Evolutionary conservation across 2,888 invertebrate genomes (phyloP).

Genomic region (Hemaris fuciformis): DNA sequence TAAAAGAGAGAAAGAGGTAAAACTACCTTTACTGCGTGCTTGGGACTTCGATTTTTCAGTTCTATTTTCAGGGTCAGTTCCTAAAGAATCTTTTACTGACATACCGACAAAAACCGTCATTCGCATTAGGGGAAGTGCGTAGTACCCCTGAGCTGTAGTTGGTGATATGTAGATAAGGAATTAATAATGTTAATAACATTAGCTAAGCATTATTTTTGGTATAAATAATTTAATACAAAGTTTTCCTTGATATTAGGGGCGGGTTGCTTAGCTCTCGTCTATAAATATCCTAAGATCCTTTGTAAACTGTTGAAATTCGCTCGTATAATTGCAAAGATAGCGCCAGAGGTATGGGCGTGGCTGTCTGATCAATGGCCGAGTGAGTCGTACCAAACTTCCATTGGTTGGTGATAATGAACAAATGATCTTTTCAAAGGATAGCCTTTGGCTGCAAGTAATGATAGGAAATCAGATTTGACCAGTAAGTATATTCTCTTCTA

Average conservation of each 20-base stretch:
- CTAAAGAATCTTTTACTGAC: too few relatives aligned
- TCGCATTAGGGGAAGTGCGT: too few relatives aligned
- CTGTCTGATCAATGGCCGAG: slow-evolving; percentile 9
- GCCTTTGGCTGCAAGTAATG: neutral
- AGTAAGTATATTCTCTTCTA: neutral
- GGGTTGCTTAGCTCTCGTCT: neutral
- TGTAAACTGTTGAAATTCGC: neutral
- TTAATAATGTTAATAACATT: too few relatives aligned
- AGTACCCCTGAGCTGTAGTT: too few relatives aligned
- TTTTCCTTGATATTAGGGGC: neutral
- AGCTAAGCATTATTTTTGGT: neutral
- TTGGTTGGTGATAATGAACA: neutral
- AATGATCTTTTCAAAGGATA: neutral
- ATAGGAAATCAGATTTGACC: neutral
- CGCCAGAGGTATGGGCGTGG: slow-evolving; percentile 2
- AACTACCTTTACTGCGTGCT: too few relatives aligned
- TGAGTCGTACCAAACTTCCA: neutral
- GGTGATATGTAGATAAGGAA: too few relatives aligned
- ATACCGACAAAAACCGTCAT: too few relatives aligned
- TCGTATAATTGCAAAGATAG: slow-evolving; percentile 3
- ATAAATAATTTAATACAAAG: neutral
- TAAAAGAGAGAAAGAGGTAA: too few relatives aligned
- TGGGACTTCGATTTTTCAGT: too few relatives aligned
- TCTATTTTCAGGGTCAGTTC: too few relatives aligned
- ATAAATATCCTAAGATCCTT: neutral